Conservation (phyloP, 1,140 invertebrate genomes). For the Brachionus koreanus region DNA sequence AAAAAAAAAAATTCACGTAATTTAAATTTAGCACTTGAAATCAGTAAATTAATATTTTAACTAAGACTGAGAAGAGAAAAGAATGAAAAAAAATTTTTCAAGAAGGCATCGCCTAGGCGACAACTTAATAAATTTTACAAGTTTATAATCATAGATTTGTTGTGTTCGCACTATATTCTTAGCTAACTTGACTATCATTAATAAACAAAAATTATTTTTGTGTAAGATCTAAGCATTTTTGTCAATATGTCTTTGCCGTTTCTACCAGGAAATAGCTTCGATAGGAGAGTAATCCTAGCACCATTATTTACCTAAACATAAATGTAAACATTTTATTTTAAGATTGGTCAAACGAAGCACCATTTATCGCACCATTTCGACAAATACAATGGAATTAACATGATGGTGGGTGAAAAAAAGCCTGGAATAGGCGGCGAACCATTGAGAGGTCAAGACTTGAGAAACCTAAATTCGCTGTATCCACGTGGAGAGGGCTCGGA, state of each 20-base stretch:
- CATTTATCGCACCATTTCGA: constrained; percentile 59
- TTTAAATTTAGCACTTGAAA: not conserved
- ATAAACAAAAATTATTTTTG: constrained; percentile 38
- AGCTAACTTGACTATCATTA: constrained; percentile 37
- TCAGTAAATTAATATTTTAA: not conserved
- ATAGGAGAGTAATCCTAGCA: constrained; percentile 50
- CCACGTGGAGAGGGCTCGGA: constrained; percentile 65
- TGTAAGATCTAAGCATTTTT: not conserved
- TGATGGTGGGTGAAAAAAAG: constrained; percentile 54
- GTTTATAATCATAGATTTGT: constrained; percentile 35
- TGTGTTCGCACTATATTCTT: constrained; percentile 28
- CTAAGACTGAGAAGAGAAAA: not conserved
- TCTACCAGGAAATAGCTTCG: constrained; percentile 54
- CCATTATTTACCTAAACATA: not conserved
- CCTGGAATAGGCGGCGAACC: constrained; percentile 58
- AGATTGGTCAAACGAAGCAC: constrained; percentile 58
- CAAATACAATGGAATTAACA: constrained; percentile 52
- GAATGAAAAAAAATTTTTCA: not conserved
- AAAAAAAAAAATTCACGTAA: not conserved
- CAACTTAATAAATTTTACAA: constrained; percentile 18
- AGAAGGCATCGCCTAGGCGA: not conserved
- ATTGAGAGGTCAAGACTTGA: constrained; percentile 52
- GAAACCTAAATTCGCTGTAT: constrained; percentile 51
- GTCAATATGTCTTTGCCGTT: constrained; percentile 53
- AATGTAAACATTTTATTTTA: not conserved